A percentile compares a stretch with the other conserved stretches of the same genome.
Conservation (phyloP, 2,888 invertebrate species). For the Drosophila infuscata region DNA sequence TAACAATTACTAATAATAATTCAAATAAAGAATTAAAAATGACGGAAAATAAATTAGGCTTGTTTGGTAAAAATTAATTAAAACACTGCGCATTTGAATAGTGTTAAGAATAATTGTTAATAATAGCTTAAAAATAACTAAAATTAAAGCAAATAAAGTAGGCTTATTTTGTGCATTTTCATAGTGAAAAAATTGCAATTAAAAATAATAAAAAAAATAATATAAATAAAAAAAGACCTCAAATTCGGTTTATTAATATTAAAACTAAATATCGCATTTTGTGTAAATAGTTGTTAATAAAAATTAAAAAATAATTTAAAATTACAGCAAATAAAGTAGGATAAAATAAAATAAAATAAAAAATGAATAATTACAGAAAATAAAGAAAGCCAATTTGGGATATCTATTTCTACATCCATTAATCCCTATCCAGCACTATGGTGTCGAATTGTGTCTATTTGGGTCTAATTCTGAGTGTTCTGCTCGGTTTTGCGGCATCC, state of each 20-base stretch:
- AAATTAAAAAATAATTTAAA: background rate
- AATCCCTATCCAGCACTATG: conserved; percentile 32
- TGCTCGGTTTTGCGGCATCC: conserved; percentile 18
- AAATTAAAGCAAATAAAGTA: background rate
- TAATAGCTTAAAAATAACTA: background rate
- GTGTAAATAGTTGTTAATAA: background rate
- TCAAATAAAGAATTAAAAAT: background rate
- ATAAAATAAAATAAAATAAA: background rate
- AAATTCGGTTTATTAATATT: background rate
- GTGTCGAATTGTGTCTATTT: conserved; percentile 19
- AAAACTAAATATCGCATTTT: background rate
- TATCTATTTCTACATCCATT: background rate
- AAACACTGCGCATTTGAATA: background rate
- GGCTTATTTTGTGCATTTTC: background rate
- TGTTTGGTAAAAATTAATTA: too few relatives aligned
- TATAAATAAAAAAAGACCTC: background rate
- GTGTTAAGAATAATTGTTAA: background rate
- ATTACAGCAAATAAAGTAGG: background rate
- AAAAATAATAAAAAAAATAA: background rate
- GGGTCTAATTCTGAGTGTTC: conserved; percentile 24
- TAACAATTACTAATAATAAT: background rate
- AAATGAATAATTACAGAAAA: conserved; percentile 15
- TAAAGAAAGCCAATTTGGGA: background rate
- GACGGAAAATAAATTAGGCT: too few relatives aligned
- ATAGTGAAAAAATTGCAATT: background rate